Percentiles rank a stretch among this genome's conserved stretches.
Conservation (phyloP, 1,140 invertebrate species). For the Neodiprion virginianus region DNA sequence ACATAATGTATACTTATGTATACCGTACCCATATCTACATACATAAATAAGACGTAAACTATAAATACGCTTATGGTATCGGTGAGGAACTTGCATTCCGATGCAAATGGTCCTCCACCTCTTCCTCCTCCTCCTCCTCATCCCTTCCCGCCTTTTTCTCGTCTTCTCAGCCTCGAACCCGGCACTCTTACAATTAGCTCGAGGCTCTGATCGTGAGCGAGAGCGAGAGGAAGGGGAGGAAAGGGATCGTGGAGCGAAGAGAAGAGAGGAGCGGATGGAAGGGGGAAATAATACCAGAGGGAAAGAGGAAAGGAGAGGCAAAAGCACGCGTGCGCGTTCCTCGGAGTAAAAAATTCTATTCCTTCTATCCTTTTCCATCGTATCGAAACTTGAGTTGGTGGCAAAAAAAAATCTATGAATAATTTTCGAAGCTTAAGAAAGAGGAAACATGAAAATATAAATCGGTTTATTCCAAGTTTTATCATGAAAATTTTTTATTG, state of each 20-base stretch:
- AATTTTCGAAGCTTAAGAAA: too few relatives aligned
- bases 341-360: too few relatives aligned
- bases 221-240: constrained; percentile 5
- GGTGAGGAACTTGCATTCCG: constrained; percentile 52
- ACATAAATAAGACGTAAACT: neutral
- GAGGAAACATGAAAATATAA: too few relatives aligned
- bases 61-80: constrained; percentile 10
- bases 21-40: too few relatives aligned
- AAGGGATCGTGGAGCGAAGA: neutral
- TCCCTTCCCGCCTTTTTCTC: constrained; percentile 15
- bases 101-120: constrained; percentile 51
- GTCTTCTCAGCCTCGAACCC: constrained; percentile 12
- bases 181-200: constrained; percentile 4
- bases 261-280: neutral
- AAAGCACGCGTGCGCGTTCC: neutral
- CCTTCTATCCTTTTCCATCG: too few relatives aligned
- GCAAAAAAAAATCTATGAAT: too few relatives aligned
- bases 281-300: neutral
- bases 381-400: too few relatives aligned
- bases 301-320: constrained; percentile 11
- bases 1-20: too few relatives aligned
- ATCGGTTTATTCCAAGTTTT: too few relatives aligned
- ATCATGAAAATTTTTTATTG: too few relatives aligned
- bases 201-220: constrained; percentile 10
- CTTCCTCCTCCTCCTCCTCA: constrained; percentile 18